Conservation (phyloP, 2,888 invertebrate genomes). For the Carterocephalus palaemon region DNA sequence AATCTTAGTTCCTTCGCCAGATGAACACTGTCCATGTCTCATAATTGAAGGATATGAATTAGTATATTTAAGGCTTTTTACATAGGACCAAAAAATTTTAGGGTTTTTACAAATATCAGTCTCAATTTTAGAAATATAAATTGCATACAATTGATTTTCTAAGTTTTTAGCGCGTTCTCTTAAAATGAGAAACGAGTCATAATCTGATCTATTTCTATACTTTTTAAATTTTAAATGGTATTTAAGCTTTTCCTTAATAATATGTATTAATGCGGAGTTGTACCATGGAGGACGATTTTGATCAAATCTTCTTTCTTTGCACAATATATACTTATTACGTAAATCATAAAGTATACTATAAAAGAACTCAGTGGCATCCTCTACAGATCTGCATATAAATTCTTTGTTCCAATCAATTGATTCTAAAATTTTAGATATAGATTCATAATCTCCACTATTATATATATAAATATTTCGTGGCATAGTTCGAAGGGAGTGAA, state of each 20-base stretch:
- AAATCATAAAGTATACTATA: background rate
- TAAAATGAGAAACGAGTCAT: background rate
- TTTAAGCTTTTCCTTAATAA: background rate
- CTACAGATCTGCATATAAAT: background rate
- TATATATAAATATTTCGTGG: background rate
- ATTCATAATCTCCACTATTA: background rate
- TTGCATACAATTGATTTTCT: background rate
- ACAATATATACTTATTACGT: background rate
- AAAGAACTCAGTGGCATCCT: background rate
- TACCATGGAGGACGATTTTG: background rate
- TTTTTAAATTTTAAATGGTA: conserved; percentile 1
- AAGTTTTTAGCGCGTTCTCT: conserved; percentile 2
- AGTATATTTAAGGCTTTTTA: too few relatives aligned
- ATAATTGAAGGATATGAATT: too few relatives aligned
- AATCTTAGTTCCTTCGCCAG: too few relatives aligned
- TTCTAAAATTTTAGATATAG: background rate
- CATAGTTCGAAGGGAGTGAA: background rate
- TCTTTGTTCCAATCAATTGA: background rate
- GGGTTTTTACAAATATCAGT: background rate
- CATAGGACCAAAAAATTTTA: conserved; percentile 3
- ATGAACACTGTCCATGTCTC: too few relatives aligned
- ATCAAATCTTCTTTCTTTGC: background rate
- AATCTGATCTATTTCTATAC: conserved; percentile 2
- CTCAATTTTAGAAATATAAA: too few relatives aligned
- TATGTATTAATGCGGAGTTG: background rate